Percentiles rank a stretch among this genome's conserved stretches.
These are phyloP conservation scores for Drosophila fulvimacula DNA, from an alignment of 2,888 invertebrate species.

Conservation along the genomic window DNA sequence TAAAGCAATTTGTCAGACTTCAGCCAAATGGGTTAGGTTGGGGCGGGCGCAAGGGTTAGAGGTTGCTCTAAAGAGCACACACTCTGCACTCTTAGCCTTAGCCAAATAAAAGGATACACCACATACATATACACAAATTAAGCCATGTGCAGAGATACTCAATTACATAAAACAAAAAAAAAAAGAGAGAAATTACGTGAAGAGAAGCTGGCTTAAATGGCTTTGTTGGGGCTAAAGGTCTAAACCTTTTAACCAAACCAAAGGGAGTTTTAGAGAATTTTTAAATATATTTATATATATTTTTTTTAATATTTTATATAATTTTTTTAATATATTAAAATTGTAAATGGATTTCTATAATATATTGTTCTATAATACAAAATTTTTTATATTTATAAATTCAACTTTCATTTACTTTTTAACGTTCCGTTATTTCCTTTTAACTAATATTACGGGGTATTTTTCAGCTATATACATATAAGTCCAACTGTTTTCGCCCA, in stretches of 20 bases:
- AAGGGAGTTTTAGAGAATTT: neutral
- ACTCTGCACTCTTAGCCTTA: conserved; percentile 3
- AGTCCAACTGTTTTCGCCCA: neutral
- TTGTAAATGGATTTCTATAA: too few species aligned
- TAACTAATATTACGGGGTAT: neutral
- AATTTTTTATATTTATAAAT: neutral
- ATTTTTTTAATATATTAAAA: too few species aligned
- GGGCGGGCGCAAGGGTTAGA: neutral
- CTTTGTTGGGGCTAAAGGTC: conserved; percentile 3
- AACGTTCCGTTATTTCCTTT: neutral
- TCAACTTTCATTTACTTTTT: neutral
- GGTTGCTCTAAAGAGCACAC: neutral
- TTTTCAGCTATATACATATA: too few species aligned
- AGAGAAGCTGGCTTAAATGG: conserved; percentile 15
- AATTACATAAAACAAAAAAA: conserved; percentile 32
- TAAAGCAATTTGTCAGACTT: conserved; percentile 39
- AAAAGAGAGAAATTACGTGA: conserved; percentile 1
- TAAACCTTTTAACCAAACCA: neutral
- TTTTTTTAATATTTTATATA: too few species aligned
- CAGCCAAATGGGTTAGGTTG: conserved; percentile 4
- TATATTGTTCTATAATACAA: neutral
- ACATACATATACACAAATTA: conserved; percentile 32
- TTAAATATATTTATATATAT: neutral
- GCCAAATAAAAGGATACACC: conserved; percentile 28
- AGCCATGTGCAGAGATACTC: conserved; percentile 47